Conservation (phyloP, 2,797 vertebrate genomes). For the Sciurus vulgaris region DNA sequence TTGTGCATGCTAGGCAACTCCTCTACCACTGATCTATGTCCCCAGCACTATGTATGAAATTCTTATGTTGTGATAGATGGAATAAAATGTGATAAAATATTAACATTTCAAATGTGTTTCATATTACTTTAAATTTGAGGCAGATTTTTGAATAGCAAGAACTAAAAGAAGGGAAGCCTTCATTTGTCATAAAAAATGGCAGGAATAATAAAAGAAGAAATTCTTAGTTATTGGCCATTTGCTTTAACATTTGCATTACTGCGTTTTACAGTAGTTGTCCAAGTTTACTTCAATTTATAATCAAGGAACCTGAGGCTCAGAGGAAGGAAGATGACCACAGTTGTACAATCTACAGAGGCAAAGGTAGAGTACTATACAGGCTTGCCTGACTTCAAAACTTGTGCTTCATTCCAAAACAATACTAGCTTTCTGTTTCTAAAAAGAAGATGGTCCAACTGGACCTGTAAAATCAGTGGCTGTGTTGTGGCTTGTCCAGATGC, state of each 20-base stretch:
- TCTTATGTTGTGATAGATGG: background rate
- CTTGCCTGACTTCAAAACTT: too few relatives aligned
- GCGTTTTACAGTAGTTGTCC: too few relatives aligned
- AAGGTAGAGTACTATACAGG: background rate
- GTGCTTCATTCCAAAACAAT: background rate
- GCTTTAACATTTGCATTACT: fast-evolving
- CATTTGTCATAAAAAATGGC: background rate
- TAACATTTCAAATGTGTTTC: constrained; percentile 1
- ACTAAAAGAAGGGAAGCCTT: background rate
- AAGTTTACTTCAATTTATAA: background rate
- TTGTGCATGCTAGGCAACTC: background rate
- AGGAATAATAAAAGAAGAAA: background rate
- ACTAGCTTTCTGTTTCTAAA: background rate
- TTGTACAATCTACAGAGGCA: fast-evolving
- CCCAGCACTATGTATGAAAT: background rate
- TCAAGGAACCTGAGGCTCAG: background rate
- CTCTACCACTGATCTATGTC: background rate
- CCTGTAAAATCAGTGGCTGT: background rate
- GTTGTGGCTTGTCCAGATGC: background rate
- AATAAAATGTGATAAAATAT: background rate
- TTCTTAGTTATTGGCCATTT: background rate
- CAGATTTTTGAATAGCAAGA: background rate
- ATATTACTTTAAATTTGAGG: background rate
- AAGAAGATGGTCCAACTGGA: background rate
- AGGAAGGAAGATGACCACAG: background rate